Evolutionary conservation across 2,797 vertebrate species (phyloP).

Genomic region (Coilia nasus): DNA sequence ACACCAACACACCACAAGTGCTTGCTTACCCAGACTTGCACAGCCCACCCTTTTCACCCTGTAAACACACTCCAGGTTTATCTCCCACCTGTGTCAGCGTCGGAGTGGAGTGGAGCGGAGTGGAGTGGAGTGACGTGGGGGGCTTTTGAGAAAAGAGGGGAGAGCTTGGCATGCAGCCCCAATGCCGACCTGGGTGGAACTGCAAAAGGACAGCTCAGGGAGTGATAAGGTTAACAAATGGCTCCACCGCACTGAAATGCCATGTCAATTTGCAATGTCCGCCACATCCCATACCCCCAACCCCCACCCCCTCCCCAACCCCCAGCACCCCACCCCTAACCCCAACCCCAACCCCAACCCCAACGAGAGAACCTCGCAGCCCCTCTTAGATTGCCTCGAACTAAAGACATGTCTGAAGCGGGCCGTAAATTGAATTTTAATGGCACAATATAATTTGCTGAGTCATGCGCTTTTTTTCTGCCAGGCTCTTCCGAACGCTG

Average conservation of each 20-base stretch:
- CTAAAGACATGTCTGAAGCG: constrained; percentile 68
- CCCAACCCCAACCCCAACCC: background rate
- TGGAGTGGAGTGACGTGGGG: background rate
- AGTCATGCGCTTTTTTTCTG: constrained; percentile 68
- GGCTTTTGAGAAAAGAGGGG: background rate
- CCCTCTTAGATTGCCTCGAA: constrained; percentile 52
- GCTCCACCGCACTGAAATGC: constrained; percentile 68
- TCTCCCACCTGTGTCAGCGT: background rate
- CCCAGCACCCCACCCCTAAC: constrained; percentile 40
- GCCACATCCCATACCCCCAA: constrained; percentile 57
- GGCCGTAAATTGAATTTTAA: constrained; percentile 80
- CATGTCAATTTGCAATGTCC: constrained; percentile 75
- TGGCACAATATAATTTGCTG: constrained; percentile 73
- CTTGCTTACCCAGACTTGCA: background rate
- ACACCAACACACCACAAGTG: background rate
- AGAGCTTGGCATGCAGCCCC: constrained; percentile 52
- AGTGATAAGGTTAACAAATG: constrained; percentile 76
- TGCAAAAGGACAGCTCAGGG: constrained; percentile 68
- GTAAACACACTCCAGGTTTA: background rate
- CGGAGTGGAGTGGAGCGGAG: background rate
- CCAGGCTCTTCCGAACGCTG: constrained; percentile 64
- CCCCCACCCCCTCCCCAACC: constrained; percentile 52
- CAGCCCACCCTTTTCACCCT: background rate
- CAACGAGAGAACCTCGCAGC: constrained; percentile 52
- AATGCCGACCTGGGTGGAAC: constrained; percentile 51